Conservation (phyloP, 1,140 invertebrate species). For the Drosophila azteca region DNA sequence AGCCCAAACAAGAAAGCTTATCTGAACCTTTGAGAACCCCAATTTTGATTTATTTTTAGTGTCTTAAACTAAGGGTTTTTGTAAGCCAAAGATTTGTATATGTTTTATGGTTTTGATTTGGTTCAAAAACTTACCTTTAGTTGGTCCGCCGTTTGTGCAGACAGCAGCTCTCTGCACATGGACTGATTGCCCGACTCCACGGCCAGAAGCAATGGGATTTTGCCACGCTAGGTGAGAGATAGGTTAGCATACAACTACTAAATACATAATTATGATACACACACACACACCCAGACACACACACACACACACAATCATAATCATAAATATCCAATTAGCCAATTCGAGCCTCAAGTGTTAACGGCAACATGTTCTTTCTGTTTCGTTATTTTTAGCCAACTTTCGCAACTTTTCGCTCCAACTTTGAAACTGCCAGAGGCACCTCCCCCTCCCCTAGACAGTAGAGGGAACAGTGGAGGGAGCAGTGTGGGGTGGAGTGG, state of each 20-base stretch:
- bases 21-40: no score
- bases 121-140: constrained; percentile 85
- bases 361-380: constrained; percentile 66
- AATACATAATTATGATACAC: constrained; percentile 46
- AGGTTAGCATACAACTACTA: constrained; percentile 43
- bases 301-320: constrained; percentile 40
- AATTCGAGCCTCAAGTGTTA: constrained; percentile 81
- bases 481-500: constrained; percentile 20
- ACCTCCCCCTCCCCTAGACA: background rate
- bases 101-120: background rate
- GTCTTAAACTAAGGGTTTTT: no score
- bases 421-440: constrained; percentile 63
- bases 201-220: constrained; percentile 95
- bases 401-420: constrained; percentile 74
- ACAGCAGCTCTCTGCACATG: constrained; percentile 95
- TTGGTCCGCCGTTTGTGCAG: constrained; percentile 92
- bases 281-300: background rate
- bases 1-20: no score
- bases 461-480: background rate
- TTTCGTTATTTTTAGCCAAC: constrained; percentile 73
- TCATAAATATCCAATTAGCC: constrained; percentile 79
- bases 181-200: constrained; percentile 96
- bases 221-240: constrained; percentile 90
- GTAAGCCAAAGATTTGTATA: no score
- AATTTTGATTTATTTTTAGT: no score